A percentile compares a stretch with the other conserved stretches of the same genome.
These are phyloP conservation scores for Drosophila helvetica DNA, from an alignment of 2,888 invertebrate species.

Conservation along the genomic window DNA sequence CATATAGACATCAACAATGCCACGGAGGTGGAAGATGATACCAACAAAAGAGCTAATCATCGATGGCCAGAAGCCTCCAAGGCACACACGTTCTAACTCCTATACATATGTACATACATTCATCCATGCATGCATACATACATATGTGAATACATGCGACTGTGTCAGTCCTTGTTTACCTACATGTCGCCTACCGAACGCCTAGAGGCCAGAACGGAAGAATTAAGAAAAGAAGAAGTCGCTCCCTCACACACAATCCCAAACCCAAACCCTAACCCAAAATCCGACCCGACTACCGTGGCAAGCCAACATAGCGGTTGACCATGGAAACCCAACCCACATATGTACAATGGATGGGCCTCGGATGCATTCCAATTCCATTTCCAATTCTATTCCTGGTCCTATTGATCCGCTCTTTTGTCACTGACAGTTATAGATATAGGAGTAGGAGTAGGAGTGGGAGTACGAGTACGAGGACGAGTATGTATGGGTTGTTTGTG, in stretches of 20 bases:
- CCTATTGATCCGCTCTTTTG: conserved; percentile 55
- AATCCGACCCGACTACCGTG: conserved; percentile 53
- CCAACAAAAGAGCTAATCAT: conserved; percentile 45
- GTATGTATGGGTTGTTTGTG: conserved; percentile 32
- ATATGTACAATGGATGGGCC: conserved; percentile 31
- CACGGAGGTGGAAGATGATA: conserved; percentile 22
- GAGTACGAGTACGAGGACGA: not conserved
- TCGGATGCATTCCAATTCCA: conserved; percentile 22
- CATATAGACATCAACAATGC: conserved; percentile 36
- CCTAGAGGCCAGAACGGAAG: conserved; percentile 31
- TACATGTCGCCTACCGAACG: conserved; percentile 55
- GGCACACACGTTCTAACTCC: conserved; percentile 2
- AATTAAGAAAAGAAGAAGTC: conserved; percentile 31
- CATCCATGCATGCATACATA: conserved; percentile 6
- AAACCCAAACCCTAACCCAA: conserved; percentile 24
- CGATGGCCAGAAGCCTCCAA: conserved; percentile 37
- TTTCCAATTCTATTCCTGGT: conserved; percentile 33
- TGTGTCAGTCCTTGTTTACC: conserved; percentile 46
- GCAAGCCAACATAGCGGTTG: conserved; percentile 73
- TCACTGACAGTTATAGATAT: conserved; percentile 23
- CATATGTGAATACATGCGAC: not conserved
- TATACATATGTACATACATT: not conserved
- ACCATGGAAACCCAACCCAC: conserved; percentile 62
- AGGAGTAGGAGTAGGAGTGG: not conserved
- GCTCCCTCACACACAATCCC: conserved; percentile 42